Evolutionary conservation across 2,888 invertebrate genomes (phyloP).

Genomic region (Cremastobaeus sp.): DNA sequence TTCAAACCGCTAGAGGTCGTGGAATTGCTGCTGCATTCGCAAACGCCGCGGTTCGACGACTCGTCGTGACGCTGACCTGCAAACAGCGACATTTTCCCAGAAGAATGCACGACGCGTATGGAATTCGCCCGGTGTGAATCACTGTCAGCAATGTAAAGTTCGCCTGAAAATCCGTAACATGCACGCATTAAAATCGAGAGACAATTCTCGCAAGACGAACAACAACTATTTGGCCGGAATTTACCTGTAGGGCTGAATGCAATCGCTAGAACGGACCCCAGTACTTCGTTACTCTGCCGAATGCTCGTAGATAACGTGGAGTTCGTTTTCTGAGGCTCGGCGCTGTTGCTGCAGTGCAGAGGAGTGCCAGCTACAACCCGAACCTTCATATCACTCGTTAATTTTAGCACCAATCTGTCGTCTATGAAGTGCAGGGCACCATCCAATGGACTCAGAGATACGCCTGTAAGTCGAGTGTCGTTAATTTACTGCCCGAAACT

Average conservation of each 20-base stretch:
- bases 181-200: neutral
- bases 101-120: conserved; percentile 91
- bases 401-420: conserved; percentile 92
- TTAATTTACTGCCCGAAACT: too few relatives aligned
- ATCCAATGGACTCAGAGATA: conserved; percentile 95
- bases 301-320: conserved; percentile 79
- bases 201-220: neutral
- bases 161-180: conserved; percentile 84
- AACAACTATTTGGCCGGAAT: neutral
- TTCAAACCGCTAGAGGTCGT: conserved; percentile 71
- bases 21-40: conserved; percentile 73
- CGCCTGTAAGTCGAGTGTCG: conserved; percentile 79
- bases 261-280: conserved; percentile 92
- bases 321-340: conserved; percentile 69
- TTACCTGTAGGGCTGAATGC: conserved; percentile 88
- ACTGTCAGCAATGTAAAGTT: conserved; percentile 95
- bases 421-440: conserved; percentile 97
- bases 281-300: conserved; percentile 83
- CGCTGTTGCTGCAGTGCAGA: conserved; percentile 87
- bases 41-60: conserved; percentile 64
- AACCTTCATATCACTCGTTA: conserved; percentile 94
- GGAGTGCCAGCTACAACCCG: conserved; percentile 97
- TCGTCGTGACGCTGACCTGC: conserved; percentile 89
- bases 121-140: conserved; percentile 91
- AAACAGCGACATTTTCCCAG: conserved; percentile 93